phyloP scores from a whole-genome alignment of 2,888 invertebrate species.

The Caenorhabditis sp. region DNA sequence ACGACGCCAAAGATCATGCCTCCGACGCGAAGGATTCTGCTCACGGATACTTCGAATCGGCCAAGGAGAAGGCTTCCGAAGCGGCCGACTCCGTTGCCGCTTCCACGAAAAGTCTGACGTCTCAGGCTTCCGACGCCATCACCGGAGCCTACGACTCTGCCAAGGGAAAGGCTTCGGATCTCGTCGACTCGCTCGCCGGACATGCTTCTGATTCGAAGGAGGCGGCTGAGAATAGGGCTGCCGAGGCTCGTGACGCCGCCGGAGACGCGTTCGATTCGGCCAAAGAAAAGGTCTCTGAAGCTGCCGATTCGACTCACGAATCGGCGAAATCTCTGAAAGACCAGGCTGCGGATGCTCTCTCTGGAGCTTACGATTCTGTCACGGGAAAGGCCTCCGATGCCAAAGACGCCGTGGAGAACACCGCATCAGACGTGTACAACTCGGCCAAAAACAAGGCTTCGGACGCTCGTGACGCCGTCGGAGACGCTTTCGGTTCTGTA shows the following conservation, averaged over 20 bases:
- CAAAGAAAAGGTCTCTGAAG: slow-evolving; percentile 3
- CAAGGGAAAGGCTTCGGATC: slow-evolving; percentile 12
- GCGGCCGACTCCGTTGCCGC: not conserved
- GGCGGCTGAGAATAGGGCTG: not conserved
- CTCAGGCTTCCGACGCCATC: slow-evolving; percentile 16
- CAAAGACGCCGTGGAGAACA: not conserved
- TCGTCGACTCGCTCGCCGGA: no score
- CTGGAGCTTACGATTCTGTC: slow-evolving; percentile 1
- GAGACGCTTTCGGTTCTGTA: not conserved
- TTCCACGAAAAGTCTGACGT: not conserved
- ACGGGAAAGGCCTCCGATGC: slow-evolving; percentile 12
- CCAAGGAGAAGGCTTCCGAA: slow-evolving; percentile 4
- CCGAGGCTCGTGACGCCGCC: slow-evolving; percentile 10
- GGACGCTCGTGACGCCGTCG: not conserved
- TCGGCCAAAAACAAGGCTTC: slow-evolving; percentile 1
- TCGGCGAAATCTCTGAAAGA: not conserved
- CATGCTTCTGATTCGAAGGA: no score
- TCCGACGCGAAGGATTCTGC: no score
- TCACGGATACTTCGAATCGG: not conserved
- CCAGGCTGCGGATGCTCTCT: not conserved
- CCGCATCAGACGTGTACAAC: slow-evolving; percentile 3
- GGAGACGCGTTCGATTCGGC: slow-evolving; percentile 11
- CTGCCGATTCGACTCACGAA: slow-evolving; percentile 18
- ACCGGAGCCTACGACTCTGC: slow-evolving; percentile 17
- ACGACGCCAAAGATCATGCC: slow-evolving; percentile 22